Base-by-base conservation (phyloP, 2,888 invertebrate genomes). In the Caenorhabditis sp. region DNA sequence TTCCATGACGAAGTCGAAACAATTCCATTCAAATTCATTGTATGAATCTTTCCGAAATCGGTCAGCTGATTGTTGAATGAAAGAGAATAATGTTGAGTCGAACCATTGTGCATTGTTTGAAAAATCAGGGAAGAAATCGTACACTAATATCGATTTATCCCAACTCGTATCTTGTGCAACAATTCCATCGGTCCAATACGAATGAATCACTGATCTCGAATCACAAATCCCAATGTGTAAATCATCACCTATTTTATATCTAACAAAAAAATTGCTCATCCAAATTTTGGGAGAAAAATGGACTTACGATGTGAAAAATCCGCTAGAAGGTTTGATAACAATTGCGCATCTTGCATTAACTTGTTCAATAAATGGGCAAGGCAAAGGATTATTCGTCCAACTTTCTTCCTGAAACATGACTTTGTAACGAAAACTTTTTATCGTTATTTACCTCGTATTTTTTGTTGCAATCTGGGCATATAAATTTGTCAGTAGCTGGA, bases 221-320 rank as follows among this genome's bases (percentile, higher is more conserved):
- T 78, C 70, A 0, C 67, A 70, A 21, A 78, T 75, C 1, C 78
- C 78, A 43, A 78, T 70, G 56, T 78, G 78, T 1, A 78, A 60
- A 50, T 78, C 78, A 36, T 78, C 73, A 0, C 75, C 77, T 14
- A 70, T 36, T 65, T 60, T 59, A 54, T 72, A 31, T 31, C 31
- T 31, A 73, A 14, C 62, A 61, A 52, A 63, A 58, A 58, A 12
- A 10, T 20, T 20, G 25, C n/a, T n/a, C n/a, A 26, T 5, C 14
- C 8, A 61, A n/a, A 10, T 43, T 21, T 23, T 49, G 17, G 3
- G 14, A 23, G 52, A 58, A 31, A 5, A 31, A 31, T 31, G 31
- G 10, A 31, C 31, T 31, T 31, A 69, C 59, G 65, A 75, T 38
- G 59, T 67, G 52, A 77, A 73, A 38, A 53, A 64, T 17, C 73